Percentiles rank a stretch among this genome's conserved stretches.
Evolutionary conservation across 2,113 vertebrate genomes (phyloP).

Genomic region (Corythaeola cristata): DNA sequence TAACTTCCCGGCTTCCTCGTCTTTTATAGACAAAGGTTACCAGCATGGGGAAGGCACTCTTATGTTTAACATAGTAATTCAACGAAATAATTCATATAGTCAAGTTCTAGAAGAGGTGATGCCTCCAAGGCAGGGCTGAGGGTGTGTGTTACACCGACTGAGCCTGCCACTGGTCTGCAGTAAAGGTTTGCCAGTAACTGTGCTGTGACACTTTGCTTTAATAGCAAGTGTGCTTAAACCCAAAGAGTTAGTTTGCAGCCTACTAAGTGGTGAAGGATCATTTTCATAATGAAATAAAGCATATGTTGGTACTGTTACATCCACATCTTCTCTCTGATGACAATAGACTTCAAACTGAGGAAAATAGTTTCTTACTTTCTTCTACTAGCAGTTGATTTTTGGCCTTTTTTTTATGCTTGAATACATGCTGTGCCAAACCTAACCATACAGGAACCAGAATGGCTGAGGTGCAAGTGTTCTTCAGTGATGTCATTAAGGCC

Average conservation of each 20-base stretch:
- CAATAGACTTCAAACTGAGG: neutral
- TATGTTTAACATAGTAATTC: neutral
- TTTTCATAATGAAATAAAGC: neutral
- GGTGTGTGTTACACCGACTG: rapidly evolving
- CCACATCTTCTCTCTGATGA: too few species aligned
- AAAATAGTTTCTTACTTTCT: neutral
- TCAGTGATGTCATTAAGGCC: neutral
- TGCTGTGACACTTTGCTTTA: neutral
- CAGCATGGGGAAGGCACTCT: neutral
- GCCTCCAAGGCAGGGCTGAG: neutral
- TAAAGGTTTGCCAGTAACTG: neutral
- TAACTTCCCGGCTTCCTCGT: neutral
- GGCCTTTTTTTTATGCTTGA: neutral
- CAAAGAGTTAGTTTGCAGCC: neutral
- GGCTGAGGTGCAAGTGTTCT: neutral
- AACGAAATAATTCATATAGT: neutral
- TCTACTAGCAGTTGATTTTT: neutral
- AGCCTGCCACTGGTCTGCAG: neutral
- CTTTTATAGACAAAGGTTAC: neutral
- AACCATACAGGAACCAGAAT: neutral
- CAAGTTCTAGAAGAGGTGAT: neutral
- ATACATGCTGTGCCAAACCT: rapidly evolving
- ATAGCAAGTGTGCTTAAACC: neutral
- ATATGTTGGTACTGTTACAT: neutral
- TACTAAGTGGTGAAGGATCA: neutral